Conservation (phyloP, 2,888 invertebrate species). For the Axea sp. region DNA sequence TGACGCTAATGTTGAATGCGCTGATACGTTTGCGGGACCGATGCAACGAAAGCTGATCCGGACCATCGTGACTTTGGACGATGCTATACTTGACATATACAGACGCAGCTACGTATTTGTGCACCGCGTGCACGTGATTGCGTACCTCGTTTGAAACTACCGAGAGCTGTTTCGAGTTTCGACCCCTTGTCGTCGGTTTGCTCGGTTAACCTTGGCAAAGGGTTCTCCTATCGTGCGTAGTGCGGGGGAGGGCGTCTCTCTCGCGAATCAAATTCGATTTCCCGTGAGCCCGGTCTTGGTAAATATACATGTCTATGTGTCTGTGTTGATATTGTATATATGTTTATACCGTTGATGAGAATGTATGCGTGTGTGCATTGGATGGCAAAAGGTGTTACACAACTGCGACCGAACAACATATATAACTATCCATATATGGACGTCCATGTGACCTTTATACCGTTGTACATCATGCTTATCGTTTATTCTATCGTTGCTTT, state of each 20-base stretch:
- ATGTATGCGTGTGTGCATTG: constrained; percentile 29
- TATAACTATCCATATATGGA: constrained; percentile 20
- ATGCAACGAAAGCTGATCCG: background rate
- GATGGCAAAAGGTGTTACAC: constrained; percentile 29
- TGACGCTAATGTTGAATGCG: constrained; percentile 18
- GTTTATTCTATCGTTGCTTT: constrained; percentile 36
- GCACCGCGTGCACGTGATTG: constrained; percentile 34
- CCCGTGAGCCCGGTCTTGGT: constrained; percentile 48
- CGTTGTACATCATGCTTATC: constrained; percentile 21
- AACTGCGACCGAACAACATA: constrained; percentile 30
- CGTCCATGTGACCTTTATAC: constrained; percentile 24
- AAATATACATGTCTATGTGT: constrained; percentile 47
- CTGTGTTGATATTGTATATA: constrained; percentile 39
- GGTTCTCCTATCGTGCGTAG: constrained; percentile 6
- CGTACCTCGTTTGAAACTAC: constrained; percentile 6
- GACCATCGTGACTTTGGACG: background rate
- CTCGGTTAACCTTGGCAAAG: constrained; percentile 39
- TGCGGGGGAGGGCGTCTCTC: constrained; percentile 28
- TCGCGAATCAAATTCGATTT: constrained; percentile 46
- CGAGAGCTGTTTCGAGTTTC: no score
- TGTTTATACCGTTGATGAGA: constrained; percentile 20
- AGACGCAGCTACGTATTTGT: constrained; percentile 10
- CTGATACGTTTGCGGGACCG: constrained; percentile 4
- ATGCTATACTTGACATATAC: background rate
- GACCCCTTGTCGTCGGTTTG: no score